phyloP scores from a whole-genome alignment of 2,113 vertebrate species.

The Dipodomys spectabilis region DNA sequence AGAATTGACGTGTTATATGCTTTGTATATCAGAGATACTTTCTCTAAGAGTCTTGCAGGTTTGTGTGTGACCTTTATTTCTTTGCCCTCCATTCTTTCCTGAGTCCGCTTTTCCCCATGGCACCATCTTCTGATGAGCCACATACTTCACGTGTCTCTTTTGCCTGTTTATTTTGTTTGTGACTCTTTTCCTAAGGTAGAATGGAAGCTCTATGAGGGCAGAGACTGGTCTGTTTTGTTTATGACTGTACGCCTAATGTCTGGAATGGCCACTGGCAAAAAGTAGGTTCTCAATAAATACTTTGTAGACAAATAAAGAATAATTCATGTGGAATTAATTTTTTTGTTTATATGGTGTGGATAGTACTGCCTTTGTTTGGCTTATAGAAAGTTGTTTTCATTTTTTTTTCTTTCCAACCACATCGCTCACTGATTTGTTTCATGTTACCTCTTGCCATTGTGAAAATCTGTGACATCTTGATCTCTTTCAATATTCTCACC shows the following conservation, averaged over 20 bases:
- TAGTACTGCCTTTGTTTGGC: neutral
- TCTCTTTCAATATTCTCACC: neutral
- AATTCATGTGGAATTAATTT: constrained; percentile 49
- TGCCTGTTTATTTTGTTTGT: neutral
- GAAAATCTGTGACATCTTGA: too few species aligned
- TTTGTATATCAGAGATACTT: constrained; percentile 15
- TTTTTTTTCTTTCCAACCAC: neutral
- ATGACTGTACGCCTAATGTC: neutral
- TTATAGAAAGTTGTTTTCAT: neutral
- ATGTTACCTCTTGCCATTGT: neutral
- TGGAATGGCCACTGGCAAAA: constrained; percentile 3
- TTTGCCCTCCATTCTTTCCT: neutral
- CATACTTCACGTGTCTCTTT: neutral
- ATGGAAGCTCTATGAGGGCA: constrained; percentile 64
- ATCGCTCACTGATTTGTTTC: neutral
- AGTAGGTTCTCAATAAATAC: constrained; percentile 64
- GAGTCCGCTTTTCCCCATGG: neutral
- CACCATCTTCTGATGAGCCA: neutral
- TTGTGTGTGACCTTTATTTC: neutral
- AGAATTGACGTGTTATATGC: neutral
- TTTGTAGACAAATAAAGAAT: constrained; percentile 68
- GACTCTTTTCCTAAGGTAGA: constrained; percentile 33
- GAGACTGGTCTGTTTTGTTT: constrained; percentile 19
- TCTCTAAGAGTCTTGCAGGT: constrained; percentile 2
- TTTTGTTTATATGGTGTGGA: constrained; percentile 6